Percentiles rank a stretch among this genome's conserved stretches.
Evolutionary conservation across 1,140 invertebrate genomes (phyloP).

Genomic region (Plectrocnemia conspersa): DNA sequence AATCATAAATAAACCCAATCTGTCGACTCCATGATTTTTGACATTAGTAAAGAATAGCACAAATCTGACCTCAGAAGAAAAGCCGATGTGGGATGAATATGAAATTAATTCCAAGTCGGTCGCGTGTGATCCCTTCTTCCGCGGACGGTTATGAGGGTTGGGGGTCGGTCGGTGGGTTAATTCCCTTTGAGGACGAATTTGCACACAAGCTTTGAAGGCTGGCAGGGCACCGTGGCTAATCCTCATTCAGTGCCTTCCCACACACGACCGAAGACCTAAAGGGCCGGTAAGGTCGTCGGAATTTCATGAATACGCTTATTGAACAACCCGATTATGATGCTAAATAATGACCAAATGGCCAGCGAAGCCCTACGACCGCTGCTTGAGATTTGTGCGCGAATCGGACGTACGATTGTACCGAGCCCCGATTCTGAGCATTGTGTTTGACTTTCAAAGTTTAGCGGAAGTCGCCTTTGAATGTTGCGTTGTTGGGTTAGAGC

Average conservation of each 20-base stretch:
- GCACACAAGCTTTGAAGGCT: conserved; percentile 3
- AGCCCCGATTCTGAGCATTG: too few relatives aligned
- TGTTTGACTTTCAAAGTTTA: too few relatives aligned
- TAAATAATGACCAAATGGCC: conserved; percentile 14
- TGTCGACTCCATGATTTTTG: too few relatives aligned
- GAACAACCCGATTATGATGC: conserved; percentile 13
- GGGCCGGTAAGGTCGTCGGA: neutral
- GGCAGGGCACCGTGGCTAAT: conserved; percentile 6
- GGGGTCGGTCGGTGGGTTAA: conserved; percentile 5
- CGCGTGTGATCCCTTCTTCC: conserved; percentile 1
- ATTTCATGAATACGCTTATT: conserved; percentile 8
- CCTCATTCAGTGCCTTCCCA: conserved; percentile 1
- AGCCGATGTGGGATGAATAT: neutral
- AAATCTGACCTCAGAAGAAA: neutral
- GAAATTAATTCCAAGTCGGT: conserved; percentile 2
- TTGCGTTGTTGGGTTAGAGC: too few relatives aligned
- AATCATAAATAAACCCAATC: too few relatives aligned
- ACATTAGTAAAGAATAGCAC: too few relatives aligned
- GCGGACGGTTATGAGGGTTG: too few relatives aligned
- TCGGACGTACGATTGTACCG: too few relatives aligned
- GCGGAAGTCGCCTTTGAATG: too few relatives aligned
- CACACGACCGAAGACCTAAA: conserved; percentile 2
- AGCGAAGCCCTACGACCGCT: too few relatives aligned
- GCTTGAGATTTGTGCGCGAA: too few relatives aligned
- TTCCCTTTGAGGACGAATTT: conserved; percentile 14